phyloP scores from a whole-genome alignment of 2,113 vertebrate genomes.

The Entomyzon cyanotis region DNA sequence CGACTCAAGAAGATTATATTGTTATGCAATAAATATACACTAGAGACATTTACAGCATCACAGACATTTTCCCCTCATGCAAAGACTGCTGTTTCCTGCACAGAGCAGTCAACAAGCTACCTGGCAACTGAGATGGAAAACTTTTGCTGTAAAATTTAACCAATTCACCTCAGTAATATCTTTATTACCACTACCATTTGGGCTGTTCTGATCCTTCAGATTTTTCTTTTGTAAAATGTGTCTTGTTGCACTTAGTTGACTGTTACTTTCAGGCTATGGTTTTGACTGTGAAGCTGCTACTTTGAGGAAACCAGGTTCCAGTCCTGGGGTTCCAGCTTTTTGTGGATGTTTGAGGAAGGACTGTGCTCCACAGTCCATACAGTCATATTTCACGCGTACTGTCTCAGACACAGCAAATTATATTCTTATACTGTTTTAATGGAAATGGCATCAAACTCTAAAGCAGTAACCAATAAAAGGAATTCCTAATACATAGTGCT shows the following conservation, averaged over 20 bases:
- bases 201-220: neutral
- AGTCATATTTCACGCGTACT: accelerated
- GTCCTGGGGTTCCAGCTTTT: neutral
- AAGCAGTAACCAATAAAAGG: neutral
- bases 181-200: neutral
- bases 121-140: neutral
- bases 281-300: neutral
- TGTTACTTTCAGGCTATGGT: neutral
- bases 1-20: neutral
- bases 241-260: neutral
- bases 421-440: neutral
- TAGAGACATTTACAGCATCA: neutral
- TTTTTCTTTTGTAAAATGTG: neutral
- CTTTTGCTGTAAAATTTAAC: neutral
- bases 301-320: neutral
- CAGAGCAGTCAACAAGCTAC: neutral
- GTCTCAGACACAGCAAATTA: neutral
- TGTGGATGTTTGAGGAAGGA: neutral
- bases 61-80: neutral
- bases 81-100: neutral
- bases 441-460: neutral
- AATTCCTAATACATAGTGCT: neutral
- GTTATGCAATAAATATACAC: neutral
- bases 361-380: accelerated
- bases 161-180: neutral